Evolutionary conservation across 2,797 vertebrate genomes (phyloP), one percentile per base, ranked within the genome.

Genomic region (Microctenopoma stevenorrisi): DNA sequence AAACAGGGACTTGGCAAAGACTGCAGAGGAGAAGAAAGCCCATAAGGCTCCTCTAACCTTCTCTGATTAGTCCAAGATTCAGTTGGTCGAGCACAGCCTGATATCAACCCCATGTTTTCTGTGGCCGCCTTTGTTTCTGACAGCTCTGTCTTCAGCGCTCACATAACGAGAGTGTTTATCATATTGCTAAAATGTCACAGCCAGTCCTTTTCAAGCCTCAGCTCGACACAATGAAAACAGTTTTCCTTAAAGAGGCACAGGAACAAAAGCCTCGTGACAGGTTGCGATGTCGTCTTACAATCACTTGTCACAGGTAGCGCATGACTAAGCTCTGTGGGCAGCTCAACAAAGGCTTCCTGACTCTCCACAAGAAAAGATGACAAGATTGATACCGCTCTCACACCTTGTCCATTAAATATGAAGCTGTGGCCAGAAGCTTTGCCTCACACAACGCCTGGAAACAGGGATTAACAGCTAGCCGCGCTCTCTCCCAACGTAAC

Each of bases 161-260:
- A 65, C 69, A 70, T 73, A 78, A 76, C 63, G 57, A 67, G 60
- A 46, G 26, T 0, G 7, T 46, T 72, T 76, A 74, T 53, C 78
- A 71, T 42, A 59, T 50, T 58, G 58, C 68, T 26, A 55, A 70
- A 88, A 79, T 81, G 79, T 59, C 84, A 84, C 68, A 40, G 74
- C 74, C 28, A 57, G 69, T 63, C 75, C 81, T 81, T 69, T 77
- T 84, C 77, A 74, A 82, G 78, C 64, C 72, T 54, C 61, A 25
- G 50, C 83, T 68, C 55, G 49, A 78, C 60, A 3, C 53, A 70
- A 35, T 50, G 35, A 57, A 40, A 76, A 80, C 65, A 22, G 55
- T 66, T 84, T 76, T 72, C 47, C 26, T 57, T 63, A 33, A 35
- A 50, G 7, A 61, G 15, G n/a, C 51, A 44, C 64, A 11, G 48